Percentiles rank a stretch among this genome's conserved stretches.
Conservation (phyloP, 2,888 invertebrate species). For the Drosophila picticornis region DNA sequence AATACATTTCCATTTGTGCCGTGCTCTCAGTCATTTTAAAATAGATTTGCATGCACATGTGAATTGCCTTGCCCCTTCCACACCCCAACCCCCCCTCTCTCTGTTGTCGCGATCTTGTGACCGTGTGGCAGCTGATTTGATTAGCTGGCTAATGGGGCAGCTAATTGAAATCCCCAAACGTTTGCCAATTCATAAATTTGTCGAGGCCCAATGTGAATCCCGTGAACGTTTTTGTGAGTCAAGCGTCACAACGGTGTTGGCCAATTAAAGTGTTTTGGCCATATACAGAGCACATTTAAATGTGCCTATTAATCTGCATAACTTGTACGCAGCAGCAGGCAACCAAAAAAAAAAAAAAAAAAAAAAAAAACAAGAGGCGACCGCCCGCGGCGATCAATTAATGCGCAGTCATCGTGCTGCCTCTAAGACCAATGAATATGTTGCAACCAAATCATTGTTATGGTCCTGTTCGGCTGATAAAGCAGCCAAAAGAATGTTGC, state of each 20-base stretch:
- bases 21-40: conserved; percentile 17
- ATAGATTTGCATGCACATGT: conserved; percentile 37
- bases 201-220: background rate
- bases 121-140: conserved; percentile 63
- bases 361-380: conserved; percentile 20
- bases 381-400: conserved; percentile 72
- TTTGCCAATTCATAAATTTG: conserved; percentile 74
- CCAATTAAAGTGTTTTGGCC: conserved; percentile 63
- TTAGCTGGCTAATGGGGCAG: conserved; percentile 46
- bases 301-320: conserved; percentile 71
- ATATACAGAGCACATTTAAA: conserved; percentile 33
- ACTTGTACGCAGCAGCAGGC: conserved; percentile 44
- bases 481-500: conserved; percentile 38
- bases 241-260: conserved; percentile 28
- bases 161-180: conserved; percentile 60
- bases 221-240: conserved; percentile 38
- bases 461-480: conserved; percentile 73
- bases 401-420: conserved; percentile 39
- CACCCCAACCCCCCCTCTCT: too few species aligned
- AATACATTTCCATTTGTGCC: conserved; percentile 22
- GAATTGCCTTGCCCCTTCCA: conserved; percentile 18
- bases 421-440: conserved; percentile 63
- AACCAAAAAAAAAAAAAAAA: background rate
- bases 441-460: conserved; percentile 73
- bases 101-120: conserved; percentile 58